Base-by-base conservation (phyloP, 2,113 vertebrate genomes). In the Urocitellus parryii region DNA sequence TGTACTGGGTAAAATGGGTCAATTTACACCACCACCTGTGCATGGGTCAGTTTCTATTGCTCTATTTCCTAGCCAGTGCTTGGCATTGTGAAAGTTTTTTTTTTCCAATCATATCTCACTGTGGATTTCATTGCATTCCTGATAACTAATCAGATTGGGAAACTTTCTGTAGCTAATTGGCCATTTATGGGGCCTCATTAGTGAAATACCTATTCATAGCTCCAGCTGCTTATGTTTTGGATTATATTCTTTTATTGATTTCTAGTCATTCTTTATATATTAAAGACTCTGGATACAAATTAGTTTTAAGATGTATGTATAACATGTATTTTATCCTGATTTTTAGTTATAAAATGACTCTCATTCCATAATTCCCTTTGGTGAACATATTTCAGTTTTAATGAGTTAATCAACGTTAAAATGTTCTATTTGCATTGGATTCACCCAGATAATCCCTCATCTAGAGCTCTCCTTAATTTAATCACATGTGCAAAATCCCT, bases 341-440 rank as follows among this genome's bases (percentile, higher is more conserved):
- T 72, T 37, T 48, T 94, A 48, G 10, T 9, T 88, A 63, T 63
- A 24, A 61, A 63, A 63, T 87, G 5, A 34, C 9, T 68, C 94
- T 73, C 73, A 53, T 12, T 92, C 18, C 79, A 14, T 32, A 73
- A 48, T 86, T n/a, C 16, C 48, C 70, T 92, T 68, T 45, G 39
- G 0, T 65, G 18, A 81, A 85, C 24, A 67, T 14, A 91, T 72
- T 91, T 93, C 74, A 53, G 74, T 96, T 90, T 90, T 73, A 89
- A 87, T 63, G 63, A 82, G 67, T 86, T 56, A 45, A 56, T 74
- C 20, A n/a, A 34, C 39, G 92, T 90, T 74, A 74, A 90, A 96
- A 18, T 20, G 53, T 80, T 80, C 20, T 45, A 7, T 24, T 90
- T 79, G 51, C 13, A 72, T 25, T 72, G 27, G 32, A 39, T 39